Evolutionary conservation across 2,797 vertebrate genomes (phyloP), one percentile per base, ranked within the genome.

Genomic region (Botia kubotai): DNA sequence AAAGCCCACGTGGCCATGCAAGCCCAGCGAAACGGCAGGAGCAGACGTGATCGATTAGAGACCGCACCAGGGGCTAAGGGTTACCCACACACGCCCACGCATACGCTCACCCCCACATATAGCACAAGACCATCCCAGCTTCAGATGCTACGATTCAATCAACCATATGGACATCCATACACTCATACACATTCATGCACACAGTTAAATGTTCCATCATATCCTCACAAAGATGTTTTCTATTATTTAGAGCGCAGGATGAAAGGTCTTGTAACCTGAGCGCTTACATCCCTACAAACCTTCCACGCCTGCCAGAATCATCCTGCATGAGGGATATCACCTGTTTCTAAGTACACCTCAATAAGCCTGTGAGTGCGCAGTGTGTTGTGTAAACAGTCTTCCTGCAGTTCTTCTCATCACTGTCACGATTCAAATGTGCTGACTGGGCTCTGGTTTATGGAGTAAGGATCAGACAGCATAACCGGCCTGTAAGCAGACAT

Each of bases 311-410:
- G 63, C 33, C 63, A 66, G 39, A 60, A 66, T 39, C 33, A 36
- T 66, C 33, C 17, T 26, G 23, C 23, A 48, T 50, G 46, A 17
- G 43, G 52, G 21, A 67, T 55, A 36, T 26, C 8, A 76, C 52
- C 50, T 23, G 16, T 67, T 57, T 68, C 33, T 57, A 12, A 78
- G 33, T 55, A 77, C 5, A 43, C 33, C 0, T 70, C 55, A 48
- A 8, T 21, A 62, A 48, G 7, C 26, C n/a, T 68, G 58, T 50
- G 43, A 6, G 60, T 72, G 16, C 4, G 21, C 36, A n/a, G 29
- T 80, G 66, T 80, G 80, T 78, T 75, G 72, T 82, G 73, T 82
- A 84, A 87, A 87, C 83, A 81, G 13, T 48, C 68, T 72, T 55
- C 4, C 3, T 2, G 36, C 23, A 36, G 67, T 68, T 69, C 29